Conservation (phyloP, 2,113 vertebrate species). For the Mustelus asterias region DNA sequence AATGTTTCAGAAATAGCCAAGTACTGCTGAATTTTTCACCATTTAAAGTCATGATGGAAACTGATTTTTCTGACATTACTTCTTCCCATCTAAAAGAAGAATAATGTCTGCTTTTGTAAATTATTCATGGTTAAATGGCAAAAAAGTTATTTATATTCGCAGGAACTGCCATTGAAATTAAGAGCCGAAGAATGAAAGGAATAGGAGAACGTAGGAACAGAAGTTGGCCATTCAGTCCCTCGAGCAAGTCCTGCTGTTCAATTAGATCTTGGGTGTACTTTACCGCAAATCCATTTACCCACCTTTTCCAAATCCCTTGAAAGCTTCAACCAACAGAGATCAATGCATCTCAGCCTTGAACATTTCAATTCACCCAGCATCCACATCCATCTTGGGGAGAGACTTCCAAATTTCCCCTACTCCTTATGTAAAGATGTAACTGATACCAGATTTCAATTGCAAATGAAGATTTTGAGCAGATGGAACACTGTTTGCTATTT, state of each 20-base stretch:
- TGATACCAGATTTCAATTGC: background rate
- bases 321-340: background rate
- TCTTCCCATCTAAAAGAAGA: background rate
- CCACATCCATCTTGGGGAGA: background rate
- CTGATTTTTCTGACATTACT: background rate
- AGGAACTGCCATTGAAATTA: background rate
- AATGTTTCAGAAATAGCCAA: background rate
- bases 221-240: background rate
- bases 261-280: background rate
- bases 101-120: background rate
- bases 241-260: background rate
- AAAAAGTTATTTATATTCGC: background rate
- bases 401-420: background rate
- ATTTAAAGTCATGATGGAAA: background rate
- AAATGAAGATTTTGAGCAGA: background rate
- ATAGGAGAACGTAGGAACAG: background rate
- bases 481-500: background rate
- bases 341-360: background rate
- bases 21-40: background rate
- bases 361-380: background rate
- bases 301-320: background rate
- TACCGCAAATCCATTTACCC: background rate
- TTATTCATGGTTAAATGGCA: background rate
- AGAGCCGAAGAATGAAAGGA: background rate
- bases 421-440: no score